phyloP scores from a whole-genome alignment of 2,888 invertebrate genomes.

The Alentia gelatinosa region DNA sequence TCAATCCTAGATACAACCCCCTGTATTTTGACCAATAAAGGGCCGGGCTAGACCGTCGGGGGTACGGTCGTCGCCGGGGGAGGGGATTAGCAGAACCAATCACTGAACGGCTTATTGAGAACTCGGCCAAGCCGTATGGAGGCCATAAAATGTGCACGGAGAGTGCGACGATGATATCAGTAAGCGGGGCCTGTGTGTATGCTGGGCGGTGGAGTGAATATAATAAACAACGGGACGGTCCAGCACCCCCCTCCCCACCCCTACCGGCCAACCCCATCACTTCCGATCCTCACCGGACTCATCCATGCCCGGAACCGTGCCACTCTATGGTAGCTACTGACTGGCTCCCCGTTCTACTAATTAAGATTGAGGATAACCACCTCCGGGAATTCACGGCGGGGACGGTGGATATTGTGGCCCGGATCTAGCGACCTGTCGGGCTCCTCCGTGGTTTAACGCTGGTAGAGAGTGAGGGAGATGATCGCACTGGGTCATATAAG shows the following conservation, averaged over 20 bases:
- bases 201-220: no score
- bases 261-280: no score
- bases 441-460: not conserved
- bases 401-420: not conserved
- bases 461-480: not conserved
- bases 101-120: not conserved
- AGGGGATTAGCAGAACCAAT: constrained; percentile 45
- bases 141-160: constrained; percentile 44
- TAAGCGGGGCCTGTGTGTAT: not conserved
- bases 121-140: constrained; percentile 12
- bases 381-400: not conserved
- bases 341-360: not conserved
- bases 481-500: not conserved
- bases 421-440: not conserved
- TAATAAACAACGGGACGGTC: no score
- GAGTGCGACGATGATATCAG: constrained; percentile 4
- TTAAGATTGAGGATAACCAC: constrained; percentile 2
- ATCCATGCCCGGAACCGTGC: no score
- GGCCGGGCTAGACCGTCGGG: constrained; percentile 25
- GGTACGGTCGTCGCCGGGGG: not conserved
- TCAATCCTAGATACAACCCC: not conserved
- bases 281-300: no score
- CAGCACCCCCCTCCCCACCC: no score
- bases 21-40: constrained; percentile 19
- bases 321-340: no score